Conservation (phyloP, 2,888 invertebrate genomes). For the Acronicta alni region DNA sequence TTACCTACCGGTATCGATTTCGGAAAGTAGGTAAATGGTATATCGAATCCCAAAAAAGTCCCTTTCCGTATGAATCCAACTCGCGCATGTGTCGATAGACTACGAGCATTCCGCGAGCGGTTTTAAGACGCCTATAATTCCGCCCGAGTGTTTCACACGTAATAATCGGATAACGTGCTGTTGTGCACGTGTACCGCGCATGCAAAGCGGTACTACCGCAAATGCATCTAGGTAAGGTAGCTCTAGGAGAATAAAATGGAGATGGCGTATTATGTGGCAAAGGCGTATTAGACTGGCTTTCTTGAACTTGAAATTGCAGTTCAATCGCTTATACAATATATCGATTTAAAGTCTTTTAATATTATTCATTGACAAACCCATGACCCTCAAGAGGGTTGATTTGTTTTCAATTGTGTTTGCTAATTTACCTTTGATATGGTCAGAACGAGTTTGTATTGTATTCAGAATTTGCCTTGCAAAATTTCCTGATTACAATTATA, state of each 20-base stretch:
- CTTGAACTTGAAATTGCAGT: conserved; percentile 1
- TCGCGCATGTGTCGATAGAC: conserved; percentile 59
- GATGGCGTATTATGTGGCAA: conserved; percentile 16
- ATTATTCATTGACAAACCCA: too few relatives aligned
- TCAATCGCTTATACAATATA: not conserved
- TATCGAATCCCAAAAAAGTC: conserved; percentile 1
- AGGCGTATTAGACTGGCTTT: conserved; percentile 13
- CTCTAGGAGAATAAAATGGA: conserved; percentile 36
- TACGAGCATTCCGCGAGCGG: conserved; percentile 71
- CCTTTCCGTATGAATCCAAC: conserved; percentile 52
- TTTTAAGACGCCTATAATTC: conserved; percentile 82
- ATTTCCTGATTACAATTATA: too few relatives aligned
- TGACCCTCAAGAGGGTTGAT: too few relatives aligned
- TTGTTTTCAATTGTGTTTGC: too few relatives aligned
- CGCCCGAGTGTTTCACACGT: conserved; percentile 78
- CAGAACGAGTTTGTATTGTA: too few relatives aligned
- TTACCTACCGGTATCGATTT: too few relatives aligned
- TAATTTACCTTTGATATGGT: too few relatives aligned
- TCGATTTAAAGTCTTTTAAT: not conserved
- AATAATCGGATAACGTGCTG: conserved; percentile 79
- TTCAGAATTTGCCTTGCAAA: too few relatives aligned
- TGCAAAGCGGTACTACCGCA: conserved; percentile 63
- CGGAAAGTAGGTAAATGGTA: too few relatives aligned
- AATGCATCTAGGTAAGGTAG: conserved; percentile 45
- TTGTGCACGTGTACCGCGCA: conserved; percentile 69